phyloP scores from a whole-genome alignment of 2,113 vertebrate genomes.

The Perccottus glenii region DNA sequence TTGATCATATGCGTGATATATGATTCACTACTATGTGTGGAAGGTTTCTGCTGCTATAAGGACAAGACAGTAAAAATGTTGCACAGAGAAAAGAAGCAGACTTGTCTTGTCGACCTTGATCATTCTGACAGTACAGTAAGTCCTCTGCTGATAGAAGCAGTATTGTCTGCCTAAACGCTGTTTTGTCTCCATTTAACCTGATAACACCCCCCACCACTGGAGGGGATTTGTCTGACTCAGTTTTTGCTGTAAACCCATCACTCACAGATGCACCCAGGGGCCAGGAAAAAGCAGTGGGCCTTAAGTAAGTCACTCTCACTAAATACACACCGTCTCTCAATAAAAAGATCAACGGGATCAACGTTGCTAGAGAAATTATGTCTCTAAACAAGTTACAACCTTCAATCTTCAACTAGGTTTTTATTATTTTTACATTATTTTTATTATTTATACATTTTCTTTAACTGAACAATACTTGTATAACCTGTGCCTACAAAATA shows the following conservation, averaged over 20 bases:
- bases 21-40: too few relatives aligned
- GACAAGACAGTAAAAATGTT: too few relatives aligned
- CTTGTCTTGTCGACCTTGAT: neutral
- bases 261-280: constrained; percentile 10
- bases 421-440: too few relatives aligned
- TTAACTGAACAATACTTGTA: too few relatives aligned
- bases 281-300: constrained; percentile 32
- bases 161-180: too few relatives aligned
- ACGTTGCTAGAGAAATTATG: constrained; percentile 54
- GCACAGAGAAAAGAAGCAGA: too few relatives aligned
- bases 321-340: constrained; percentile 27
- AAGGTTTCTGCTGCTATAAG: too few relatives aligned
- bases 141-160: too few relatives aligned
- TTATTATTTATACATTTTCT: too few relatives aligned
- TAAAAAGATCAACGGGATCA: constrained; percentile 55
- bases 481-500: too few relatives aligned
- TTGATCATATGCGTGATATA: too few relatives aligned
- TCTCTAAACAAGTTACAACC: constrained; percentile 39
- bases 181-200: constrained; percentile 13
- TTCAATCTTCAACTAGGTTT: constrained; percentile 3
- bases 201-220: neutral
- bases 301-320: constrained; percentile 13
- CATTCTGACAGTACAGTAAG: neutral
- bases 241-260: constrained; percentile 30
- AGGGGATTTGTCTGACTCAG: constrained; percentile 31